Evolutionary conservation across 2,888 invertebrate species (phyloP).

Genomic region (Linyphia triangularis): DNA sequence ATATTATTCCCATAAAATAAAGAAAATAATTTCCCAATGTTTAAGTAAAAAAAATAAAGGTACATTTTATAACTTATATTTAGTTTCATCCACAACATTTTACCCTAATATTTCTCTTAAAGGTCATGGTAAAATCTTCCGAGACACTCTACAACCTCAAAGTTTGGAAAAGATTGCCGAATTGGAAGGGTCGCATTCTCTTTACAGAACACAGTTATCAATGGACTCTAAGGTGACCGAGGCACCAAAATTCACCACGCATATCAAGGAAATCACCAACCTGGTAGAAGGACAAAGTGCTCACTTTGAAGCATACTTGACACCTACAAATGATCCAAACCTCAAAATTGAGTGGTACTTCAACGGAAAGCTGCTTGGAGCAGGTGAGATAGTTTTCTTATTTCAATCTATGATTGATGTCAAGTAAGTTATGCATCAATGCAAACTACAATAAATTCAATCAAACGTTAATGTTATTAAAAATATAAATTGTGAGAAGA

Average conservation of each 20-base stretch:
- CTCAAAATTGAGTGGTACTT: slow-evolving; percentile 94
- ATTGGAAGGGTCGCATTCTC: slow-evolving; percentile 83
- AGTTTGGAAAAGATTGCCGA: slow-evolving; percentile 92
- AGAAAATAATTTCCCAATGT: neutral
- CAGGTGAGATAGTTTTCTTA: slow-evolving; percentile 88
- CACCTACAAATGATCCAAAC: slow-evolving; percentile 93
- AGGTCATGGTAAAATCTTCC: slow-evolving; percentile 80
- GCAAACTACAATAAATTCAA: too few species aligned
- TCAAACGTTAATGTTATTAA: too few species aligned
- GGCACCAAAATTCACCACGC: slow-evolving; percentile 92
- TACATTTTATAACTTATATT: neutral
- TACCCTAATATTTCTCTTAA: neutral
- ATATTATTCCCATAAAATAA: too few species aligned
- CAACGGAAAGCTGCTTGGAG: slow-evolving; percentile 93
- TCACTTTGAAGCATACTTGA: slow-evolving; percentile 94
- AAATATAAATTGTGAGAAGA: too few species aligned
- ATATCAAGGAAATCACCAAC: slow-evolving; percentile 89
- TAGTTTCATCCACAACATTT: neutral
- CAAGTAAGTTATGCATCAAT: too few species aligned
- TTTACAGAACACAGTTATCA: slow-evolving; percentile 62
- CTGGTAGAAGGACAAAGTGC: slow-evolving; percentile 94
- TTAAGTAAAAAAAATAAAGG: neutral
- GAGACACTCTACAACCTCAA: slow-evolving; percentile 94
- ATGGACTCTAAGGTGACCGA: slow-evolving; percentile 83
- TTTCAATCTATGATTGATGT: too few species aligned